Base-by-base conservation (phyloP, 2,797 vertebrate species). In the Poecilia wingei region DNA sequence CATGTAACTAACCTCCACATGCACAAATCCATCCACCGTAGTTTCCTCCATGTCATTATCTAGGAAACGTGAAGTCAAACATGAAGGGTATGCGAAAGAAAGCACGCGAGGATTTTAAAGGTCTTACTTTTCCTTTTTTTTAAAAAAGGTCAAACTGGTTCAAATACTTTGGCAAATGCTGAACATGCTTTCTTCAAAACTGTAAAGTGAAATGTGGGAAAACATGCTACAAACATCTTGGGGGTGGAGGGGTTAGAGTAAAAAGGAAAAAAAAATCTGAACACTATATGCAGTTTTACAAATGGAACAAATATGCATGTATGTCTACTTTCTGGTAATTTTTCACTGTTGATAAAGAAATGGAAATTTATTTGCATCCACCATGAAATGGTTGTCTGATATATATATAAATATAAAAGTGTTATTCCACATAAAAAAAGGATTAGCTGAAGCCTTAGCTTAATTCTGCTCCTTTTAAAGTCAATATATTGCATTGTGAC, bases 261-360 rank as follows among this genome's bases (percentile, higher is more conserved):
- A 85, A 87, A 91, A 87, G 57, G 0, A 79, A 87, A 82, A 86
- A 72, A 88, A 87, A 74, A 88, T 84, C 84, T 87, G 89, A 81
- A 88, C 89, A 93, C 84, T 89, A 94, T 95, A 97, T 95, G 95
- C 95, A 97, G 96, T 96, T 96, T 96, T 80, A 95, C 95, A 96
- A 92, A 93, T 86, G 88, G 89, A 92, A 90, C 93, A 94, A 94
- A 96, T 97, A 96, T 98, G 97, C 97, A 98, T 98, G 97, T 97
- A 98, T 97, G 97, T 97, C 95, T 97, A 95, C 95, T 96, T 96
- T 96, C 91, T 95, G 94, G 94, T 97, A 92, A 96, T 93, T 95
- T 96, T 96, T 96, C 96, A 97, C 96, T 95, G 95, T 97, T 96
- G 91, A 94, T 94, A 83, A 93, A 94, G 91, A 95, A 94, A 93